Evolutionary conservation across 64 coral and sea anemone genomes (phyloP), one percentile per base, ranked within the genome.

Genomic region (Montipora cactus): DNA sequence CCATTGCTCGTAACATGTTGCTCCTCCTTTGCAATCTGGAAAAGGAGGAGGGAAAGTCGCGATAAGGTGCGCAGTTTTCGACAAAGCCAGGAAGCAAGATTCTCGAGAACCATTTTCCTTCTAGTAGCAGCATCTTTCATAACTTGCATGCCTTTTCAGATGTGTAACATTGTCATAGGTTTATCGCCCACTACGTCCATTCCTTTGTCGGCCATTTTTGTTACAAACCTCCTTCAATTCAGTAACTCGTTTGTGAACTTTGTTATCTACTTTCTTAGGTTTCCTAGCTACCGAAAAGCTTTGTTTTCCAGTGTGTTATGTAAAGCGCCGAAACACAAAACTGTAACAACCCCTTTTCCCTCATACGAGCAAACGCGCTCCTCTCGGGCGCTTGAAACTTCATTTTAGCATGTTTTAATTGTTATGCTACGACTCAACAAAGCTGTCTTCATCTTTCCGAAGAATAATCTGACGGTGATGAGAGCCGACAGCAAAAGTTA

Each of bases 161-260:
- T 5, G 16, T n/a, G 87, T 14, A n/a, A 78, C 51, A 44, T 84
- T 64, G 61, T 64, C 61, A 12, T 16, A 15, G 14, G 14, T 15
- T 50, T 52, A 67, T 18, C 77, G 66, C 53, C 52, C 80, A 13
- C 68, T 50, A 69, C 37, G 49, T 8, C 37, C 66, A 28, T 53
- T 77, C 18, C 46, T 44, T 13, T 50, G 15, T 2, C 70, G 44
- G 79, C 73, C 79, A 22, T 71, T 8, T 20, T 93, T n/a, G 61
- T 64, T 11, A 64, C 14, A 11, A 93, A 93, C 44, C 59, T 93
- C 20, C 25, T 93, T 22, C 91, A 87, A 21, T 93, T 87, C 55
- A 76, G 74, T 18, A 93, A 93, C 69, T 93, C 75, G 11, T 79
- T 87, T 14, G 67, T 86, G 8, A 87, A 93, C 22, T 76, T 83